Percentiles rank a stretch among this genome's conserved stretches.
phyloP scores from a whole-genome alignment of 2,888 invertebrate genomes.

The Xanthorhoe designata region DNA sequence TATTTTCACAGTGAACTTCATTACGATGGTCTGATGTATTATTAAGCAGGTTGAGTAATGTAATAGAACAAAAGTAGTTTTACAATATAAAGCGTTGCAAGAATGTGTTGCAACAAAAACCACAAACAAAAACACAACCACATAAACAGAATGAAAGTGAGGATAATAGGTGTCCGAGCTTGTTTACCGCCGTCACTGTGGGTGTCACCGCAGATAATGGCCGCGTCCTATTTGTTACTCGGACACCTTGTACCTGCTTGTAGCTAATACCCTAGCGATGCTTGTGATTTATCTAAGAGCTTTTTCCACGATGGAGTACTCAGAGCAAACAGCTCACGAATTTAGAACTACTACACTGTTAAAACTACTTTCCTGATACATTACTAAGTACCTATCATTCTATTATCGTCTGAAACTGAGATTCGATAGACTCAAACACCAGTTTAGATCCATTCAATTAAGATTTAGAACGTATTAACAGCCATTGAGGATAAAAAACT shows the following conservation, averaged over 20 bases:
- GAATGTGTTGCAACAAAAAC: slow-evolving; percentile 11
- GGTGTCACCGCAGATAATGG: slow-evolving; percentile 33
- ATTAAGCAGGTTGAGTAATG: not conserved
- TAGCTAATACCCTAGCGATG: slow-evolving; percentile 46
- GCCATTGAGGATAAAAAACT: slow-evolving; percentile 37
- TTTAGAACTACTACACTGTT: slow-evolving; percentile 2
- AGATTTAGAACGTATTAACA: slow-evolving; percentile 39
- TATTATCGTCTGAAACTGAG: not conserved
- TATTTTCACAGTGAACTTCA: no score
- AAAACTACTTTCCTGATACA: slow-evolving; percentile 8
- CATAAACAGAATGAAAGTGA: slow-evolving; percentile 27
- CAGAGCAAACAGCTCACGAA: slow-evolving; percentile 15
- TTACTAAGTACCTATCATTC: slow-evolving; percentile 6
- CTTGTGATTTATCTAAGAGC: slow-evolving; percentile 48
- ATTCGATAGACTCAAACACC: slow-evolving; percentile 10
- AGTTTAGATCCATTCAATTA: slow-evolving; percentile 38
- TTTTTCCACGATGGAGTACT: slow-evolving; percentile 26
- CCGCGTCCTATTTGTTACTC: slow-evolving; percentile 46
- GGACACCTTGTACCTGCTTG: slow-evolving; percentile 42
- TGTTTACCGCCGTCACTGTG: slow-evolving; percentile 34
- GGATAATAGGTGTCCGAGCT: slow-evolving; percentile 35
- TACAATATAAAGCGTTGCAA: not conserved
- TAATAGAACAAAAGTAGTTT: not conserved
- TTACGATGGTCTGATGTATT: not conserved
- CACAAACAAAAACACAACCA: slow-evolving; percentile 12